Conservation (phyloP, 2,113 vertebrate genomes). For the Centrocercus urophasianus region DNA sequence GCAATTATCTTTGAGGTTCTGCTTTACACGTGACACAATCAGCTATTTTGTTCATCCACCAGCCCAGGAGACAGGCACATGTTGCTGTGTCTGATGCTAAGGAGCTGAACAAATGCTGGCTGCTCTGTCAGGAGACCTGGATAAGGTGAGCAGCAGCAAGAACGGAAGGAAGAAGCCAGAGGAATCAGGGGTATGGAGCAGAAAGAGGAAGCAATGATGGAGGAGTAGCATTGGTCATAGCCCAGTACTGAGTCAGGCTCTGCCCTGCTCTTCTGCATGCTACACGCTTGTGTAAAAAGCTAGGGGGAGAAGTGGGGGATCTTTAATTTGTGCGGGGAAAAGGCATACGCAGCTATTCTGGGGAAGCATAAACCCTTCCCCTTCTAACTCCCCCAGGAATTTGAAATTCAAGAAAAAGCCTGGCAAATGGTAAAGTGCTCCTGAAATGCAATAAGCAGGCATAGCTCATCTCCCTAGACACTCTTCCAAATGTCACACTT, state of each 20-base stretch:
- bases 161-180: neutral
- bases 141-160: neutral
- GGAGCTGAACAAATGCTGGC: neutral
- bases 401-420: slow-evolving; percentile 4
- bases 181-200: neutral
- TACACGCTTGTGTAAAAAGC: neutral
- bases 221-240: neutral
- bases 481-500: slow-evolving; percentile 14
- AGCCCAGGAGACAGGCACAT: neutral
- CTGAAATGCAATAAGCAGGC: neutral
- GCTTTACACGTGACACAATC: neutral
- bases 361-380: neutral
- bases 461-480: neutral
- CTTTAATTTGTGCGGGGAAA: neutral
- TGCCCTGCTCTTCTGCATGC: neutral
- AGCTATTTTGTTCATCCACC: neutral
- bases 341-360: neutral
- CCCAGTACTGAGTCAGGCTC: neutral
- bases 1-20: neutral
- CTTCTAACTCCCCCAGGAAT: neutral
- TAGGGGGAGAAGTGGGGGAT: accelerated
- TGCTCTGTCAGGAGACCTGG: neutral
- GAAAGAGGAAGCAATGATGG: neutral
- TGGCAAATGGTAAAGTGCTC: neutral
- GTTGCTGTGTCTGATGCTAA: neutral